These are phyloP conservation scores for Eubasilissa splendida DNA, from an alignment of 2,888 invertebrate species.

Conservation along the genomic window DNA sequence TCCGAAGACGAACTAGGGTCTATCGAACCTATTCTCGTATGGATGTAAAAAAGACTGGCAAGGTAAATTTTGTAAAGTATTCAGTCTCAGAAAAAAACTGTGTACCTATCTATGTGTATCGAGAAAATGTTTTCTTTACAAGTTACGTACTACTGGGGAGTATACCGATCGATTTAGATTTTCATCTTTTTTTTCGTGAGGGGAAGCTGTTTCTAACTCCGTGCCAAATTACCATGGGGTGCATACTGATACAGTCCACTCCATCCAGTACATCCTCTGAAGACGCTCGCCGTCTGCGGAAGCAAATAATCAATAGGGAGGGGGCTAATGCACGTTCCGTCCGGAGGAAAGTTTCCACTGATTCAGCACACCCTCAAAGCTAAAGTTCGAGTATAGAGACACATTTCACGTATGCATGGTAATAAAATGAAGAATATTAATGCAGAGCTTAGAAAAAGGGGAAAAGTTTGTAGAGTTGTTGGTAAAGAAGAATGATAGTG, in stretches of 20 bases:
- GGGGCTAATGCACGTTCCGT: background rate
- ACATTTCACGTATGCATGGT: slow-evolving; percentile 5
- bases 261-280: background rate
- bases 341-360: background rate
- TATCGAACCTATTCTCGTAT: too few relatives aligned
- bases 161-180: slow-evolving; percentile 23
- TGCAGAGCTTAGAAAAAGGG: background rate
- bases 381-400: background rate
- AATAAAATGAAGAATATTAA: background rate
- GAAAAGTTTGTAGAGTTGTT: background rate
- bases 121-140: too few relatives aligned
- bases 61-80: too few relatives aligned
- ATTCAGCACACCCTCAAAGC: background rate
- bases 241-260: slow-evolving; percentile 4
- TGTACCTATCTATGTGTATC: too few relatives aligned
- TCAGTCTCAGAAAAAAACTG: too few relatives aligned
- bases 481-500: too few relatives aligned
- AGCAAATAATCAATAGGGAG: slow-evolving; percentile 6
- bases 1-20: too few relatives aligned
- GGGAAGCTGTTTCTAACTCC: slow-evolving; percentile 11
- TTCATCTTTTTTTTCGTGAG: slow-evolving; percentile 12
- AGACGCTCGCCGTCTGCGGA: slow-evolving; percentile 3
- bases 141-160: too few relatives aligned
- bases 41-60: too few relatives aligned
- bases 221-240: slow-evolving; percentile 36